Evolutionary conservation across 1,140 invertebrate species (phyloP), one percentile per base, ranked within the genome.

Genomic region (Heliconius himera): DNA sequence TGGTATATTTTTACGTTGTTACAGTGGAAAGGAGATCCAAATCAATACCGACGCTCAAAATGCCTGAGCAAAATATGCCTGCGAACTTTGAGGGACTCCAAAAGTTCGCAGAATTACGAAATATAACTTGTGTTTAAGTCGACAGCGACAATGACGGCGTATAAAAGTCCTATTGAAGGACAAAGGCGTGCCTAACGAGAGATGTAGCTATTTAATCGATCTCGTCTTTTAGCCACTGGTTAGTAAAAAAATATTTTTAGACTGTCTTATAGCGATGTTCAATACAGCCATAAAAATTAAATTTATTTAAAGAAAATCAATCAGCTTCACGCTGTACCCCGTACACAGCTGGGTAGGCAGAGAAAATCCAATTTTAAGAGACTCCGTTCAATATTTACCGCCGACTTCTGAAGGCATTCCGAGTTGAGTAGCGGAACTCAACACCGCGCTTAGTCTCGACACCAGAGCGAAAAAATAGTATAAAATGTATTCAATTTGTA

Each of bases 111-210:
- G 54, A 56, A 56, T 56, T 56, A 56, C 54, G n/a, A 56, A 56
- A 60, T 60, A 60, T 60, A 22, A 60, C 54, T 60, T 26, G 54
- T 29, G 29, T 66, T 66, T 66, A 66, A 66, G 60, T 29, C 60
- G 60, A 66, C 22, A 66, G 60, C 4, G 54, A 66, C 60, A 66
- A 66, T 66, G 11, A 66, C 26, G 60, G 60, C 26, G 22, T 29
- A 1, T 66, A 66, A 66, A 66, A 60, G 54, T 66, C 26, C 11
- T 66, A 66, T 66, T 29, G 60, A 66, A 66, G 22, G 60, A 66
- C 22, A 26, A 66, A 66, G 22, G 54, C n/a, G 54, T 60, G 54
- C n/a, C 54, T 26, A 26, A 60, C 54, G 54, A 60, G 9, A 60
- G 54, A 8, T 60, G 54, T 29, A 26, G 60, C 26, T 29, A 66